Base-by-base conservation (phyloP, 2,797 vertebrate genomes). In the Leptodactylus fallax region DNA sequence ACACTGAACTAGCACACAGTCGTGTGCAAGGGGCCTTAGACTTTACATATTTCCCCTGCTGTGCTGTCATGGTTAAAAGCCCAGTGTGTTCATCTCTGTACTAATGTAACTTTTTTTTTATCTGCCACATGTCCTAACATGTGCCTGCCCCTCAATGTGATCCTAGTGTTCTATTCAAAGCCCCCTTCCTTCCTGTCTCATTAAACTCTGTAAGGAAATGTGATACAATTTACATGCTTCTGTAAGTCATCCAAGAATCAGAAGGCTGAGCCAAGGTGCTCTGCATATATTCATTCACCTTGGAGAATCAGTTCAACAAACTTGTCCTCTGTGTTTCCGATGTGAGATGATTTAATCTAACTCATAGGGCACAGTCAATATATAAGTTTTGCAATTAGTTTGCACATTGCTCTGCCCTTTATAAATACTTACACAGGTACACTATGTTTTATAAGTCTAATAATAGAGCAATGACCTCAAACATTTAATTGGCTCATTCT, bases 121-220 rank as follows among this genome's bases (percentile, higher is more conserved):
- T 13, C 21, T 4, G 85, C 85, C 1, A 85, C 3, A 23, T 61
- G 77, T 82, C 88, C 7, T 51, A 83, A 27, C 10, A 14, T 88
- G 81, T 79, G 25, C 13, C 61, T 1, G 86, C 89, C 78, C 74
- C 17, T 91, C 36, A 21, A 85, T 79, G 88, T 11, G 83, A 88
- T 78, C n/a, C 63, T 85, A 45, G 23, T 55, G 67, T 90, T 91
- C 88, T 89, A 90, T 91, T 90, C 69, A 90, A 87, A 90, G 87
- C 86, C 90, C 27, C 90, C 92, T 93, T 89, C 90, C 80, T 89
- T 85, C 90, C 90, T 85, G 53, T 91, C 83, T 78, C 27, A 83
- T 78, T 55, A 91, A 77, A 5, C 67, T 77, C 84, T 27, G 63
- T 56, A 65, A 79, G 79, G 86, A 79, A 61, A 84, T 76, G 21